Evolutionary conservation across 2,797 vertebrate genomes (phyloP), one percentile per base, ranked within the genome.

Genomic region (Salmo trutta): DNA sequence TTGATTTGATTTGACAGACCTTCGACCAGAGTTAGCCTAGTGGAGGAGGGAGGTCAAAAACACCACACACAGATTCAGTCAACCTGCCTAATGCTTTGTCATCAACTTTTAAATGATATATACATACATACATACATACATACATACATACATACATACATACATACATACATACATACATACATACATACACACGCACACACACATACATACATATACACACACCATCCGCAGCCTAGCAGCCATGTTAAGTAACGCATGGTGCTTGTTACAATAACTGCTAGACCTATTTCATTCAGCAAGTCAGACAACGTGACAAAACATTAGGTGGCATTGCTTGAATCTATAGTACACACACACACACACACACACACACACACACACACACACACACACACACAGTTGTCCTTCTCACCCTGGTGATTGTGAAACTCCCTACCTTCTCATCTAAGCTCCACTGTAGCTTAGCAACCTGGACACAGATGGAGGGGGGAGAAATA

Each of bases 361-460:
- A 72, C 77, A 85, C 86, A 88, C 84, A 72, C 77, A 86, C 73
- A 84, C 31, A 21, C 53, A 80, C 47, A 78, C 54, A 76, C 59
- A 71, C 56, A 64, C 19, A 86, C 66, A 90, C 75, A 90, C 56
- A 68, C 76, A 87, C 68, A 88, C 59, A 78, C 82, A 88, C 88
- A 73, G 83, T 87, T 85, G 85, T 81, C 88, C 84, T 89, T 88
- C 93, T 93, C 93, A 95, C 94, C 93, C 93, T 91, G 91, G 84
- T 86, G 89, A 85, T 89, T 93, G 89, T 85, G 88, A 89, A 88
- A 90, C 88, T 92, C 89, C 94, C 94, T 95, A 94, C 93, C 91
- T 93, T 93, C 91, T 94, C 93, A 93, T 92, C 91, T 94, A 95
- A 93, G 89, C 92, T 93, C 95, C 94, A 94, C 90, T 95, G 94